phyloP scores from a whole-genome alignment of 2,113 vertebrate species.

The Spermophilus dauricus region DNA sequence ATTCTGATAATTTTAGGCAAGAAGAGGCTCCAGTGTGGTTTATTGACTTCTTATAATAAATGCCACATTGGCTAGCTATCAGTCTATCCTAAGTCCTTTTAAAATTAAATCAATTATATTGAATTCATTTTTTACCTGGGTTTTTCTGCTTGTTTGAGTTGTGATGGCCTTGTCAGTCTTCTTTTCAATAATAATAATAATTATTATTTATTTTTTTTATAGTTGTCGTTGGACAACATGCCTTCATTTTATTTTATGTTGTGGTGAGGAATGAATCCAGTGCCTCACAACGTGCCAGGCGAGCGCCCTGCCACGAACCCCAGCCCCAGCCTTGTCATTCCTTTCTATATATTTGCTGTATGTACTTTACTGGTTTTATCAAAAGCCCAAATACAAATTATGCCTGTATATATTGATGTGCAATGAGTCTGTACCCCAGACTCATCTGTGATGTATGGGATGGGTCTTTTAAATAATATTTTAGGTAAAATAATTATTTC shows the following conservation, averaged over 20 bases:
- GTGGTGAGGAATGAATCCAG: no score
- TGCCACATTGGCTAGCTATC: not conserved
- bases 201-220: no score
- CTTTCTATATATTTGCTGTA: not conserved
- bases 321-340: not conserved
- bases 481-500: conserved; percentile 34
- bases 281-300: no score
- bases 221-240: no score
- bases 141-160: not conserved
- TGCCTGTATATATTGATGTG: not conserved
- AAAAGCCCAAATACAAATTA: not conserved
- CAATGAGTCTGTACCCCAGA: not conserved
- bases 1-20: not conserved
- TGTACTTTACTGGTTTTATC: not conserved
- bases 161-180: not conserved
- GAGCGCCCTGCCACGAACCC: no score
- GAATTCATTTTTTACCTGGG: conserved; percentile 13
- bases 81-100: not conserved
- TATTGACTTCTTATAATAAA: not conserved
- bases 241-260: no score
- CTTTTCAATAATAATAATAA: no score
- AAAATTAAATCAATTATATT: conserved; percentile 18
- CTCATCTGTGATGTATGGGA: not conserved
- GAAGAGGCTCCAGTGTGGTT: not conserved
- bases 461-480: not conserved